Conservation (phyloP, 2,888 invertebrate species). For the Peribatodes rhomboidaria region DNA sequence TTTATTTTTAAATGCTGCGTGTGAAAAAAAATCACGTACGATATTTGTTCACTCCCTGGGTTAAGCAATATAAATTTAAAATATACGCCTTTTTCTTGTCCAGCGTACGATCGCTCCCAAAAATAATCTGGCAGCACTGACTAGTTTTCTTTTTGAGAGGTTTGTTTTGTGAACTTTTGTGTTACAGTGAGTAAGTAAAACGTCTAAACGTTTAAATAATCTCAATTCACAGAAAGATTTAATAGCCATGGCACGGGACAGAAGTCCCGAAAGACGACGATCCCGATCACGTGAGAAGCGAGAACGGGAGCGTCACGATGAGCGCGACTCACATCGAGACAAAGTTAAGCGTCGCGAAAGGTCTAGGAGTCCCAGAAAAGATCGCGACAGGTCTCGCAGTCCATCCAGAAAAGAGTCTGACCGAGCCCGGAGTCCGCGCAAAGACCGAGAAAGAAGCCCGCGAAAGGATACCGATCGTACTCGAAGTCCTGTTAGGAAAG, state of each 20-base stretch:
- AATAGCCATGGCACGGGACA: conserved; percentile 70
- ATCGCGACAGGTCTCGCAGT: conserved; percentile 68
- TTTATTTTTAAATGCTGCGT: too few species aligned
- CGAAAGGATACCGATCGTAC: conserved; percentile 47
- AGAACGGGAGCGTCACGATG: conserved; percentile 78
- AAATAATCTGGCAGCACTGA: too few species aligned
- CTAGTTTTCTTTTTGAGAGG: too few species aligned
- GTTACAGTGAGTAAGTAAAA: too few species aligned
- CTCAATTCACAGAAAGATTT: too few species aligned
- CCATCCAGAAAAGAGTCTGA: conserved; percentile 70
- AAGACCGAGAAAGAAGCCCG: conserved; percentile 49
- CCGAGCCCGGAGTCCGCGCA: conserved; percentile 51
- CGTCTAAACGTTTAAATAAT: not conserved
- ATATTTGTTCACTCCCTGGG: too few species aligned
- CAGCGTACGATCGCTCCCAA: too few species aligned
- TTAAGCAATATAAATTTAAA: too few species aligned
- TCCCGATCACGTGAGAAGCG: conserved; percentile 79
- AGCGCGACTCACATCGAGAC: conserved; percentile 76
- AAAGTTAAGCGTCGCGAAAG: conserved; percentile 76
- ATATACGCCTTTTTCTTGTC: too few species aligned
- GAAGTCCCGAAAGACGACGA: conserved; percentile 76
- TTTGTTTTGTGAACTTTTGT: too few species aligned
- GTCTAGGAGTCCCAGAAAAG: conserved; percentile 73
- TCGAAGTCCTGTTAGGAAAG: conserved; percentile 64
- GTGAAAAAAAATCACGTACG: too few species aligned